Percentiles rank a stretch among this genome's conserved stretches.
Evolutionary conservation across 2,888 invertebrate species (phyloP).

Genomic region (Drosophila infuscata): DNA sequence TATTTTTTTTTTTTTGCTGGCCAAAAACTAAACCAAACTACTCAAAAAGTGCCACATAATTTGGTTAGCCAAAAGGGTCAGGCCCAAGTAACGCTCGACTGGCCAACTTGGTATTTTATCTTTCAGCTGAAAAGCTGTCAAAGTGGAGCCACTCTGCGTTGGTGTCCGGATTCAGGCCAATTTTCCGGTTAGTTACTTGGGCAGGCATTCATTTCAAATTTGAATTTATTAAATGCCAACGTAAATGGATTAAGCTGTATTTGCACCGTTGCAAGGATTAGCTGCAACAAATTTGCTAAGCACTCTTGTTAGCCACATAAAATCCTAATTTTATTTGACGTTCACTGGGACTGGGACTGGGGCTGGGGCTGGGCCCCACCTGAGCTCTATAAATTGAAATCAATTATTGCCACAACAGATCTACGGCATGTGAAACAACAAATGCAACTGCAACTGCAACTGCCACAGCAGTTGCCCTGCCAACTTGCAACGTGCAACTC

Average conservation of each 20-base stretch:
- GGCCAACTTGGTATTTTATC: slow-evolving; percentile 26
- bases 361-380: slow-evolving; percentile 46
- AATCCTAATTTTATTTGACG: slow-evolving; percentile 64
- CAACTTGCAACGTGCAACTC: neutral
- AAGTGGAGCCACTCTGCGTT: slow-evolving; percentile 2
- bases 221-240: slow-evolving; percentile 13
- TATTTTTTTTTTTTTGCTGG: slow-evolving; percentile 19
- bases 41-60: slow-evolving; percentile 50
- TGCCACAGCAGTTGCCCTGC: slow-evolving; percentile 1
- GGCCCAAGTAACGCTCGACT: slow-evolving; percentile 34
- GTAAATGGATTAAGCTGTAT: slow-evolving; percentile 34
- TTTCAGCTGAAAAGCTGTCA: slow-evolving; percentile 33
- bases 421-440: slow-evolving; percentile 70
- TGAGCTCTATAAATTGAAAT: slow-evolving; percentile 73
- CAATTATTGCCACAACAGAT: slow-evolving; percentile 72
- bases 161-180: slow-evolving; percentile 17
- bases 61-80: slow-evolving; percentile 38
- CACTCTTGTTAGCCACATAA: slow-evolving; percentile 56
- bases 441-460: slow-evolving; percentile 38
- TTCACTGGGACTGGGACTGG: slow-evolving; percentile 23
- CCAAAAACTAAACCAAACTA: slow-evolving; percentile 26
- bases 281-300: slow-evolving; percentile 44
- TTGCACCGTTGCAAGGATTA: slow-evolving; percentile 31
- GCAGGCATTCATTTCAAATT: slow-evolving; percentile 20
- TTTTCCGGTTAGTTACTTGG: slow-evolving; percentile 46